These are phyloP conservation scores for Melanotaenia pygmaea DNA, from an alignment of 2,797 vertebrate genomes.

Conservation along the genomic window DNA sequence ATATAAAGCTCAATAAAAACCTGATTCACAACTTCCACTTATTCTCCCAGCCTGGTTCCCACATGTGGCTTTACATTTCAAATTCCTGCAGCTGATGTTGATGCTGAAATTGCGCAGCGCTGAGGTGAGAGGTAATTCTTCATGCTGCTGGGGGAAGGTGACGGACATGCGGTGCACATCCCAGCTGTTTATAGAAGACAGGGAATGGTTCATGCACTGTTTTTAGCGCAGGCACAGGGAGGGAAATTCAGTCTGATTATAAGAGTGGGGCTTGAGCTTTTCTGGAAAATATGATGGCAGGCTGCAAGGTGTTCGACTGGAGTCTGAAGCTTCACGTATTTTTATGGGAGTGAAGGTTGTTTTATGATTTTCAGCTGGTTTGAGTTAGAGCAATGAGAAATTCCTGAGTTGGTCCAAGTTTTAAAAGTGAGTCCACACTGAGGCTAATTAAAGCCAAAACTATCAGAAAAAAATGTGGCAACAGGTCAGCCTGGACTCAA, in stretches of 20 bases:
- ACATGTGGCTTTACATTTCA: conserved; percentile 24
- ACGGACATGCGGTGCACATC: conserved; percentile 17
- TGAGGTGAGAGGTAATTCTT: conserved; percentile 46
- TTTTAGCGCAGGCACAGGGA: conserved; percentile 18
- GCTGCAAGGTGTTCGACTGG: conserved; percentile 42
- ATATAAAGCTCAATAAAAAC: conserved; percentile 1
- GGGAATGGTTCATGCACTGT: conserved; percentile 37
- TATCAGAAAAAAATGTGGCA: too few species aligned
- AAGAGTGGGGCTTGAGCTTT: conserved; percentile 40
- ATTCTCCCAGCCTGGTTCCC: conserved; percentile 4
- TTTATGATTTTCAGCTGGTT: conserved; percentile 53
- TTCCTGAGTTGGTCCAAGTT: conserved; percentile 53
- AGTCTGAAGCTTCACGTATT: conserved; percentile 45
- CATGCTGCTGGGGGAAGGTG: conserved; percentile 29
- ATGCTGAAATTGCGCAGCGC: conserved; percentile 22
- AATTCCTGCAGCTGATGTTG: conserved; percentile 26
- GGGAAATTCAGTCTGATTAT: conserved; percentile 25
- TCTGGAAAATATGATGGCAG: conserved; percentile 33
- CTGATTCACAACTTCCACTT: conserved; percentile 19
- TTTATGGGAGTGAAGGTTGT: conserved; percentile 9
- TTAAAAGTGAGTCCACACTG: conserved; percentile 31
- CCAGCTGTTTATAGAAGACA: conserved; percentile 22
- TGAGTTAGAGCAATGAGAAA: conserved; percentile 41
- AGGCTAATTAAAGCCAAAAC: conserved; percentile 13
- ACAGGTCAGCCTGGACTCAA: neutral